A percentile compares a stretch with the other conserved stretches of the same genome.
phyloP scores from a whole-genome alignment of 1,140 invertebrate genomes.

The Bombus vancouverensis region DNA sequence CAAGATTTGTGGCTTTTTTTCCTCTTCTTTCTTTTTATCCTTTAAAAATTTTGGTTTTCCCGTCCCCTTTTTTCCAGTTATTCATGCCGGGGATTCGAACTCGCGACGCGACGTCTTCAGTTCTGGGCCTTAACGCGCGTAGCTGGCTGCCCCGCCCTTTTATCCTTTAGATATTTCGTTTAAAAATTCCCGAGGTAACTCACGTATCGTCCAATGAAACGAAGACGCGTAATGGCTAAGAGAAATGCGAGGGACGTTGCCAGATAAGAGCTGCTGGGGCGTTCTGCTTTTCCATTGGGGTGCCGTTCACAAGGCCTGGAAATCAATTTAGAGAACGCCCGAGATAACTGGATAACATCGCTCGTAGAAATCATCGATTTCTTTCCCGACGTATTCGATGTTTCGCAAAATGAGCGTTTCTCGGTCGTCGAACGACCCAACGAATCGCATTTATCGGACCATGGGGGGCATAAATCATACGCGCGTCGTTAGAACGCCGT shows the following conservation, averaged over 20 bases:
- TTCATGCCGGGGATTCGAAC: too few relatives aligned
- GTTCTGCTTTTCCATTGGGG: slow-evolving; percentile 40
- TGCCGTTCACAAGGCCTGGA: slow-evolving; percentile 63
- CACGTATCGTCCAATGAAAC: slow-evolving; percentile 28
- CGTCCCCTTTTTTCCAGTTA: too few relatives aligned
- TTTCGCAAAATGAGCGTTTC: slow-evolving; percentile 34
- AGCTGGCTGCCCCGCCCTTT: too few relatives aligned
- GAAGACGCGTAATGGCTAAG: slow-evolving; percentile 68
- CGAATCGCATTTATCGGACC: background rate
- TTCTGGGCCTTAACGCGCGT: too few relatives aligned
- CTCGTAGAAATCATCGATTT: slow-evolving; percentile 51
- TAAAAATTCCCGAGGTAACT: slow-evolving; percentile 1
- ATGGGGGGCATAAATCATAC: background rate
- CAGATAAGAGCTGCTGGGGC: slow-evolving; percentile 71
- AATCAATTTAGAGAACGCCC: slow-evolving; percentile 78
- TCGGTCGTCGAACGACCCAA: background rate
- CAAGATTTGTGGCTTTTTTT: background rate
- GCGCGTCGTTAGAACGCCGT: background rate
- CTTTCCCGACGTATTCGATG: slow-evolving; percentile 34
- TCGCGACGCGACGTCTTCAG: too few relatives aligned
- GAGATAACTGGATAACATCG: slow-evolving; percentile 70
- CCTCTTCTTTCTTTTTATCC: background rate
- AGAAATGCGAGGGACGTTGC: slow-evolving; percentile 69
- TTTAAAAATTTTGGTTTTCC: too few relatives aligned
- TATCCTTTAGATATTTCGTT: background rate